These are phyloP conservation scores for Tipula unca DNA, from an alignment of 2,888 invertebrate species.

Conservation along the genomic window DNA sequence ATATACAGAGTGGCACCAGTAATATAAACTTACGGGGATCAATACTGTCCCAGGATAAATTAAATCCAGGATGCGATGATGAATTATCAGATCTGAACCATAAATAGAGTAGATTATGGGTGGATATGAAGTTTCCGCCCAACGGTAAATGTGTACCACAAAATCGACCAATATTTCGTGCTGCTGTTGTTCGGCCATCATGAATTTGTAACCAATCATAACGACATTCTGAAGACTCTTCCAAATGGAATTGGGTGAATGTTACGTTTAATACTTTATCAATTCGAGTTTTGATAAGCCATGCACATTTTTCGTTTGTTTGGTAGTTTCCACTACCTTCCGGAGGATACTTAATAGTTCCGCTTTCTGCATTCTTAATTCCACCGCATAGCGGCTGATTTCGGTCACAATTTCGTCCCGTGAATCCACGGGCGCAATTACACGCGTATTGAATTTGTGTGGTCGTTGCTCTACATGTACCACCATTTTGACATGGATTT, in stretches of 20 bases:
- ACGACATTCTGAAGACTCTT: constrained; percentile 53
- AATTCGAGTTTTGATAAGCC: constrained; percentile 62
- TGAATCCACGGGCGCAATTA: constrained; percentile 56
- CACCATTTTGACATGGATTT: constrained; percentile 76
- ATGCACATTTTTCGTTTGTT: constrained; percentile 65
- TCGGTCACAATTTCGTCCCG: constrained; percentile 57
- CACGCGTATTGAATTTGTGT: constrained; percentile 42
- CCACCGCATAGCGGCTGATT: constrained; percentile 56
- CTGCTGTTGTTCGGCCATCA: constrained; percentile 68
- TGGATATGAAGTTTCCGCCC: constrained; percentile 64
- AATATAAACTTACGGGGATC: constrained; percentile 45
- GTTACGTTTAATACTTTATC: constrained; percentile 69
- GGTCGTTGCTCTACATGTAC: constrained; percentile 49
- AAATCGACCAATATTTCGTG: constrained; percentile 66
- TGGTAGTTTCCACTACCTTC: constrained; percentile 44
- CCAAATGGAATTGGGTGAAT: constrained; percentile 68
- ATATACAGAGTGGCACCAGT: background rate
- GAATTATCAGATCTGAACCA: constrained; percentile 70
- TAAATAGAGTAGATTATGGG: constrained; percentile 67
- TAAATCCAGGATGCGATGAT: constrained; percentile 59
- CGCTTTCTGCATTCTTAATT: constrained; percentile 40
- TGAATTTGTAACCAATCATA: constrained; percentile 71
- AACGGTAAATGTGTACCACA: constrained; percentile 65
- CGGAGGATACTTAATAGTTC: constrained; percentile 58
- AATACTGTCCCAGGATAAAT: constrained; percentile 70